Percentiles rank a stretch among this genome's conserved stretches.
Conservation (phyloP, 1,140 invertebrate genomes). For the Drosophila carrolli region DNA sequence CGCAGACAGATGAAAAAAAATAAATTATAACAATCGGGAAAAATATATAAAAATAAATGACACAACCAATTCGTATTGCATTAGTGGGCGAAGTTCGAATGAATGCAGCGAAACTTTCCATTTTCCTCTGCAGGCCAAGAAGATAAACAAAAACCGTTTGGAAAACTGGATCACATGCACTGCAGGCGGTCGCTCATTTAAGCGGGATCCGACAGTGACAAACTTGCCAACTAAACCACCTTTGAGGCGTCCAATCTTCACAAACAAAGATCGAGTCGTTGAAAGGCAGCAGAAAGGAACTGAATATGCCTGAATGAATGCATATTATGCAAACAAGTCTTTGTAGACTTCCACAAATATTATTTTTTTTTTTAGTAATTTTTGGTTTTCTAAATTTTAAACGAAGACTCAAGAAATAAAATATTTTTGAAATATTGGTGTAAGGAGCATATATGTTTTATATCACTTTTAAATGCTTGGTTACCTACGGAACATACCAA, state of each 20-base stretch:
- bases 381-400: too few relatives aligned
- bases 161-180: constrained; percentile 44
- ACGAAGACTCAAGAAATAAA: too few relatives aligned
- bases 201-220: constrained; percentile 26
- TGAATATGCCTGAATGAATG: neutral
- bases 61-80: constrained; percentile 33
- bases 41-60: constrained; percentile 45
- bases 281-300: too few relatives aligned
- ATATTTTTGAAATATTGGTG: too few relatives aligned
- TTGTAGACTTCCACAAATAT: neutral
- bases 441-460: neutral
- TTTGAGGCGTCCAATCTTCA: constrained; percentile 4
- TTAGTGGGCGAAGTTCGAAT: constrained; percentile 49
- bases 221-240: constrained; percentile 22
- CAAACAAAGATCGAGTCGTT: constrained; percentile 46
- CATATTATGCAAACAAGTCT: constrained; percentile 9
- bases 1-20: constrained; percentile 17
- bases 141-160: constrained; percentile 35
- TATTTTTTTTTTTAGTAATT: too few relatives aligned
- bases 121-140: constrained; percentile 35
- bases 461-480: too few relatives aligned
- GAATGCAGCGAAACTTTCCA: constrained; percentile 56
- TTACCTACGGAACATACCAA: neutral
- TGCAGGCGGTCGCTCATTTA: constrained; percentile 25
- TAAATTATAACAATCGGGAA: constrained; percentile 24